Evolutionary conservation across 1,140 invertebrate genomes (phyloP), one percentile per base, ranked within the genome.

Genomic region (Lepidotrigona ventralis): DNA sequence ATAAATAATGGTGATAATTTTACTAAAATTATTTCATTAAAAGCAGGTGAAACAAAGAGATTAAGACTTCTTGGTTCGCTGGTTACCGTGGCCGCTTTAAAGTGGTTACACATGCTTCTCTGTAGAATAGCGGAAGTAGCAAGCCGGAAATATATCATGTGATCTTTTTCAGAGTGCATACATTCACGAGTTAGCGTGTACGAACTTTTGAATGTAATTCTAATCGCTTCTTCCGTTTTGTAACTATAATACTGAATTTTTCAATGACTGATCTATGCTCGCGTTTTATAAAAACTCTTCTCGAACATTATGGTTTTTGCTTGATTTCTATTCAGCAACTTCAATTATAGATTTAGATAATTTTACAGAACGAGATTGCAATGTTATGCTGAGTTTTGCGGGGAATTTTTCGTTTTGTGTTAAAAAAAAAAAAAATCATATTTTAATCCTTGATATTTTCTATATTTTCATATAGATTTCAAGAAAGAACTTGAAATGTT

Each of bases 41-140:
- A 76, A 66, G 12, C 73, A 72, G 77, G 53, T 85, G 58, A 29
- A 54, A 46, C 54, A 21, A 73, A 77, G 68, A 69, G 72, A 60
- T 69, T 78, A 66, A 80, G 21, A 66, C 68, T 79, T 87, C 81
- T 78, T 87, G 86, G 72, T 88, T 60, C 53, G 85, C 46, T 81
- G 82, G n/a, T 46, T 77, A 84, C 56, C 56, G 66, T 63, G n/a
- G 69, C 60, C 56, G 72, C 26, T 83, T 84, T 86, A 85, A 85
- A 81, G 74, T 87, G 78, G 77, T 73, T 87, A 56, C 81, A 88
- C 85, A 77, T 78, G 82, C 21, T 71, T 85, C 77, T 85, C 66
- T n/a, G n/a, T 26, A n/a, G 84, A 68, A 81, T 71, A 87, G 70
- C 86, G 86, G 86, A 88, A 88, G 86, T 81, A 71, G 63, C 73